Evolutionary conservation across 1,140 invertebrate genomes (phyloP), one percentile per base, ranked within the genome.

Genomic region (Heliconius hewitsoni): DNA sequence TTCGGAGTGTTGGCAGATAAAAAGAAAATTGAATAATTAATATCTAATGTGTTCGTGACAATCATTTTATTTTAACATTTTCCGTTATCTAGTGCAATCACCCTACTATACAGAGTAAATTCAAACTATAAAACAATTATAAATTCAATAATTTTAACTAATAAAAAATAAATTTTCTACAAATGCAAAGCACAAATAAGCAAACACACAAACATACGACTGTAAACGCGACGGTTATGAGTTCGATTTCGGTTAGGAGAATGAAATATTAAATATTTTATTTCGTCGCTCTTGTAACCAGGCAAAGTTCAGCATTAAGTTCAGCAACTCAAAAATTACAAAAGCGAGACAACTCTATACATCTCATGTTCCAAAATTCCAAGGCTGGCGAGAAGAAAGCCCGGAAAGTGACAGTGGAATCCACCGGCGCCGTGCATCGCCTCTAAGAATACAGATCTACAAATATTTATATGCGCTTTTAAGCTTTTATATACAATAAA

Each of bases 391-490:
- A 87, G 89, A 92, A 90, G 90, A 92, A 92, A 92, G 91, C 90
- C 90, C 86, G 86, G 82, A 92, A 92, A 92, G 91, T 88, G 91
- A 92, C 82, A 92, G 91, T 92, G 91, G 90, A 90, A 92, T 92
- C 86, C 88, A 83, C 71, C 79, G 84, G 82, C 85, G 82, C 84
- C 77, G 82, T 87, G 85, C 86, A 84, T 86, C 80, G 87, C 84
- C 86, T 85, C 73, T 46, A 78, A 83, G 73, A 75, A 79, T 75
- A 79, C 75, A 70, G 77, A 74, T 75, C 73, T 74, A 55, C 74
- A 39, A 76, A 76, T 76, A 76, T 76, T 76, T 76, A 66, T 66
- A 66, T 66, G 27, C 60, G 60, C 55, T 66, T 66, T 66, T 30
- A 66, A 66, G 60, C 23, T 66, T 66, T 66, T 11, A 27, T 66